Percentiles rank a stretch among this genome's conserved stretches.
phyloP scores from a whole-genome alignment of 2,113 vertebrate species.

The Aldabrachelys gigantea region DNA sequence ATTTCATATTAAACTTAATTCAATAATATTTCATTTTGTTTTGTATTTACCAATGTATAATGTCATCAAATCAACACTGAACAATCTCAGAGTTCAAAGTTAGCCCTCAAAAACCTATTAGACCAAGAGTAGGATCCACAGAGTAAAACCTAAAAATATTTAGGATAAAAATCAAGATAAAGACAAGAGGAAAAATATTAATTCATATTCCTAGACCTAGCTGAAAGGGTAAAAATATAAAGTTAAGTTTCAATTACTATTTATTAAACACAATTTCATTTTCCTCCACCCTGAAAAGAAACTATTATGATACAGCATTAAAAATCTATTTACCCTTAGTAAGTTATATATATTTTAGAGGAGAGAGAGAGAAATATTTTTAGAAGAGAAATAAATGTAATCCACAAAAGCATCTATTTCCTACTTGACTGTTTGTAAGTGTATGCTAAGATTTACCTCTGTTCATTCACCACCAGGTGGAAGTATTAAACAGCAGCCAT shows the following conservation, averaged over 20 bases:
- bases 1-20: conserved; percentile 36
- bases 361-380: background rate
- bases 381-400: too few species aligned
- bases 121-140: background rate
- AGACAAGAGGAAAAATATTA: background rate
- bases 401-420: too few species aligned
- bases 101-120: background rate
- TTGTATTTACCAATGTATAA: background rate
- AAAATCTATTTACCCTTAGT: too few species aligned
- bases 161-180: background rate
- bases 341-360: too few species aligned
- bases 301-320: too few species aligned
- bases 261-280: too few species aligned
- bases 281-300: too few species aligned
- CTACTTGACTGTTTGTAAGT: background rate
- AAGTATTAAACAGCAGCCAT: background rate
- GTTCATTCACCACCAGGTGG: background rate
- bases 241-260: background rate
- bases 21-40: conserved; percentile 16
- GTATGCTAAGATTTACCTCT: background rate
- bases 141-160: background rate
- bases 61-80: background rate
- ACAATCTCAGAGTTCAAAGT: background rate
- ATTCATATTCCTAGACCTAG: background rate
- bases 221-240: background rate